Evolutionary conservation across 2,888 invertebrate species (phyloP).

Genomic region (Polydesmus complanatus): DNA sequence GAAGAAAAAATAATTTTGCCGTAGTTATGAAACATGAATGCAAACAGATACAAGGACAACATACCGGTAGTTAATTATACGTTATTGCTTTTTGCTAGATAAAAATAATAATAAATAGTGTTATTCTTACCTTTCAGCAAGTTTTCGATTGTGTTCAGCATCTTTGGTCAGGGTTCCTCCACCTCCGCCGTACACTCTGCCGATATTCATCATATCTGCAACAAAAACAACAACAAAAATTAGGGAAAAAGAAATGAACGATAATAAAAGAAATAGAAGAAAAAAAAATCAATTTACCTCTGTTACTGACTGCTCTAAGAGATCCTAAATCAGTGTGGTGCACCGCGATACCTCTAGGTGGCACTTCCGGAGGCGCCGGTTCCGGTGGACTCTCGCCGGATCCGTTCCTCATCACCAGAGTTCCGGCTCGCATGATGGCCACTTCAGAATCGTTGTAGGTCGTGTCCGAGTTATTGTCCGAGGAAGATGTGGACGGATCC

Average conservation of each 20-base stretch:
- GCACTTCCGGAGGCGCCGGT: slow-evolving; percentile 72
- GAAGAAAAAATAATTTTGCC: too few relatives aligned
- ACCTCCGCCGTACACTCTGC: not conserved
- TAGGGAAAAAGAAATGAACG: not conserved
- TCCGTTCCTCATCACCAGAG: slow-evolving; percentile 11
- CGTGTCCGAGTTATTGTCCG: slow-evolving; percentile 27
- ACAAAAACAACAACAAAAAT: not conserved
- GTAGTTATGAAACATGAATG: too few relatives aligned
- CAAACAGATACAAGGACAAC: too few relatives aligned
- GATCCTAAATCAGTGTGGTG: slow-evolving; percentile 37
- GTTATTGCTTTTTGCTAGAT: too few relatives aligned
- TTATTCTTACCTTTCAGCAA: not conserved
- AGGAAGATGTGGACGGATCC: slow-evolving; percentile 24
- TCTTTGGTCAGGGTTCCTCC: not conserved
- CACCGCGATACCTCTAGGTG: slow-evolving; percentile 68
- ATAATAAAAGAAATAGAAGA: not conserved
- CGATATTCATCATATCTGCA: too few relatives aligned
- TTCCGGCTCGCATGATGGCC: slow-evolving; percentile 11
- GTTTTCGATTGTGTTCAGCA: not conserved
- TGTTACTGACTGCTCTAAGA: slow-evolving; percentile 15
- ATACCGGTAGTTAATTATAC: too few relatives aligned
- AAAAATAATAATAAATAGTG: too few relatives aligned
- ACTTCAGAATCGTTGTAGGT: slow-evolving; percentile 26
- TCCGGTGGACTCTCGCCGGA: slow-evolving; percentile 52
- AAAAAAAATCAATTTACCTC: not conserved